Percentiles rank a stretch among this genome's conserved stretches.
These are phyloP conservation scores for Gonioctena quinquepunctata DNA, from an alignment of 1,140 invertebrate genomes.

Conservation along the genomic window DNA sequence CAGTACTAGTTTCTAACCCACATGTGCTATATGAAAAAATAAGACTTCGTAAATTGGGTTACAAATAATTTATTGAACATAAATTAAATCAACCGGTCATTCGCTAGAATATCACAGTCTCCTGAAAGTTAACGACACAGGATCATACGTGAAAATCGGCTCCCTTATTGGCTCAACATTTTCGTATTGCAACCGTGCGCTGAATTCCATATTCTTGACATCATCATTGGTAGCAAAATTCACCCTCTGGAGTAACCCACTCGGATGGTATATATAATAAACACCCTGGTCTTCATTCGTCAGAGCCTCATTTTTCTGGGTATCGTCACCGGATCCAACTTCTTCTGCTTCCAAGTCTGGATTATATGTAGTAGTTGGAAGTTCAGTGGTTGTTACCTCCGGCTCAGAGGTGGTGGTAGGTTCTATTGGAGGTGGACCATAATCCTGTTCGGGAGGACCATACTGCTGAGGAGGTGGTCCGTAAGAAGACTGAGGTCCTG, in stretches of 20 bases:
- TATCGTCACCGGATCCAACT: not conserved
- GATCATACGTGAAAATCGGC: constrained; percentile 61
- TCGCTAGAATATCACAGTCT: constrained; percentile 14
- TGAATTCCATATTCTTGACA: constrained; percentile 60
- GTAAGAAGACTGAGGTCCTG: too few species aligned
- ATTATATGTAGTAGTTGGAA: not conserved
- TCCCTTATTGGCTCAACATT: constrained; percentile 61
- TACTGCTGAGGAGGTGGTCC: constrained; percentile 14
- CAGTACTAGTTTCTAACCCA: too few species aligned
- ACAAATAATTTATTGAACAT: not conserved
- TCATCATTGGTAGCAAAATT: constrained; percentile 59
- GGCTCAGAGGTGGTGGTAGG: constrained; percentile 9
- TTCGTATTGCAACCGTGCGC: constrained; percentile 59
- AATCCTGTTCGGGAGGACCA: constrained; percentile 21
- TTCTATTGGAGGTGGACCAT: constrained; percentile 28
- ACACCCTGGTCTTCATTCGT: constrained; percentile 49
- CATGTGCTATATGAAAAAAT: too few species aligned
- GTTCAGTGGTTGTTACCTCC: constrained; percentile 6
- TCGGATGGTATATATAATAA: constrained; percentile 61
- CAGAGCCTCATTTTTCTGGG: not conserved
- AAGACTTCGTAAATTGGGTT: too few species aligned
- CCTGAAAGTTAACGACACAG: constrained; percentile 42
- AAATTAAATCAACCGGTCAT: not conserved
- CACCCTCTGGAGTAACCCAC: constrained; percentile 59
- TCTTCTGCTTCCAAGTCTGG: not conserved